Evolutionary conservation across 2,797 vertebrate species (phyloP).

Genomic region (Danio albolineatus): DNA sequence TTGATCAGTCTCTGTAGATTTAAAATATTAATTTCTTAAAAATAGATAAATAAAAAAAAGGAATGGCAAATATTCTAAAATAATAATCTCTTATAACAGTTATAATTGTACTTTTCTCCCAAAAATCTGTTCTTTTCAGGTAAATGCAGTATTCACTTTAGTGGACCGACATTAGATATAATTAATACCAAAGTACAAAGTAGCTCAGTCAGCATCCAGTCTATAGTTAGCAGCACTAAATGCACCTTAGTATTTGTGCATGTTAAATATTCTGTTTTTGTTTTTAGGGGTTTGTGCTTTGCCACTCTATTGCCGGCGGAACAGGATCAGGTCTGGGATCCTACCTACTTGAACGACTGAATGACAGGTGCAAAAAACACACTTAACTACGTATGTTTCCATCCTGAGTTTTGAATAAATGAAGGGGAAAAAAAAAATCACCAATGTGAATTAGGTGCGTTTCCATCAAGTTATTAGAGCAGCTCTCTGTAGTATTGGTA

Average conservation of each 20-base stretch:
- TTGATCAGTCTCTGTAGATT: no score
- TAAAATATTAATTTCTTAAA: no score
- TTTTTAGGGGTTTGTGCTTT: constrained; percentile 92
- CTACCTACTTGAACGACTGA: constrained; percentile 93
- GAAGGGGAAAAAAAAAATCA: no score
- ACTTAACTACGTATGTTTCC: neutral
- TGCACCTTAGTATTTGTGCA: constrained; percentile 48
- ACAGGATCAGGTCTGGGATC: constrained; percentile 94
- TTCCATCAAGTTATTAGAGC: no score
- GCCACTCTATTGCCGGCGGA: constrained; percentile 95
- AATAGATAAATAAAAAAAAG: no score
- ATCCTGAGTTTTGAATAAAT: no score
- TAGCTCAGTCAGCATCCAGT: neutral
- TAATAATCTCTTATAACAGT: no score
- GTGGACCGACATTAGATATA: neutral
- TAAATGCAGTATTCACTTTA: neutral
- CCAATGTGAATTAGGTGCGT: no score
- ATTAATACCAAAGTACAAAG: neutral
- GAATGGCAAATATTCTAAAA: neutral
- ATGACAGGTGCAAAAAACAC: constrained; percentile 86
- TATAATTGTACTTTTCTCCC: no score
- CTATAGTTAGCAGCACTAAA: neutral
- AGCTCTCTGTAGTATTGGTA: no score
- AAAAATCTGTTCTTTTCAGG: neutral
- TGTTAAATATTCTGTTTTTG: neutral